These are phyloP conservation scores for Tupiocoris notatus DNA, from an alignment of 2,888 invertebrate genomes.

Conservation along the genomic window DNA sequence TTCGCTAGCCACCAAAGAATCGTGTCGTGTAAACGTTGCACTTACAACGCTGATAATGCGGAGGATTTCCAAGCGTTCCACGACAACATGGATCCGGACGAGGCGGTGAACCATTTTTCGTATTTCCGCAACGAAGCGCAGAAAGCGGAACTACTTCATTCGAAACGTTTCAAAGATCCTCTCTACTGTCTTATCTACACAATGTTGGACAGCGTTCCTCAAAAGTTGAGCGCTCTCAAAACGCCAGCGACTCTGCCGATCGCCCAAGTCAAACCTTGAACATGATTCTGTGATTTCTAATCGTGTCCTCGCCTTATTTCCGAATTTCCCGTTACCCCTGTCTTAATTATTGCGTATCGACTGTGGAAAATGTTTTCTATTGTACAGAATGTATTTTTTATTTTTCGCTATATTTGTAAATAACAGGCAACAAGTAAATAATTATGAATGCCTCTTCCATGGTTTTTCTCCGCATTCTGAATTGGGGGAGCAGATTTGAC, in stretches of 20 bases:
- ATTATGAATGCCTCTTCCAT: too few species aligned
- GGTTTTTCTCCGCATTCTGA: too few species aligned
- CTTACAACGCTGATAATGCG: constrained; percentile 25
- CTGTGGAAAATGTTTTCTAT: too few species aligned
- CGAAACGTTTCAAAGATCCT: constrained; percentile 26
- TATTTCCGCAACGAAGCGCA: constrained; percentile 9
- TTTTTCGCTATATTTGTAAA: too few species aligned
- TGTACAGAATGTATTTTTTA: too few species aligned
- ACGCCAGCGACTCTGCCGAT: background rate
- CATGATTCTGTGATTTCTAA: too few species aligned
- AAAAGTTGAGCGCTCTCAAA: background rate
- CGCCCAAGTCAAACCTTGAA: background rate
- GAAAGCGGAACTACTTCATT: background rate
- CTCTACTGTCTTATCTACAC: constrained; percentile 18
- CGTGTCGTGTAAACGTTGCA: constrained; percentile 26
- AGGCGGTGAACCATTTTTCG: constrained; percentile 15
- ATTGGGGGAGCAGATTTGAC: too few species aligned
- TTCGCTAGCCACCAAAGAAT: background rate
- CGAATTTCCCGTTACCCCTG: too few species aligned
- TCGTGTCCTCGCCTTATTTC: too few species aligned
- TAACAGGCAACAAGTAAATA: too few species aligned
- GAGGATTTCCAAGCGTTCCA: constrained; percentile 24
- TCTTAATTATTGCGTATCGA: too few species aligned
- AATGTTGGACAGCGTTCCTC: background rate
- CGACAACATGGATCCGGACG: constrained; percentile 9